These are phyloP conservation scores for Neotoma lepida DNA, from an alignment of 2,113 vertebrate species.

Conservation along the genomic window DNA sequence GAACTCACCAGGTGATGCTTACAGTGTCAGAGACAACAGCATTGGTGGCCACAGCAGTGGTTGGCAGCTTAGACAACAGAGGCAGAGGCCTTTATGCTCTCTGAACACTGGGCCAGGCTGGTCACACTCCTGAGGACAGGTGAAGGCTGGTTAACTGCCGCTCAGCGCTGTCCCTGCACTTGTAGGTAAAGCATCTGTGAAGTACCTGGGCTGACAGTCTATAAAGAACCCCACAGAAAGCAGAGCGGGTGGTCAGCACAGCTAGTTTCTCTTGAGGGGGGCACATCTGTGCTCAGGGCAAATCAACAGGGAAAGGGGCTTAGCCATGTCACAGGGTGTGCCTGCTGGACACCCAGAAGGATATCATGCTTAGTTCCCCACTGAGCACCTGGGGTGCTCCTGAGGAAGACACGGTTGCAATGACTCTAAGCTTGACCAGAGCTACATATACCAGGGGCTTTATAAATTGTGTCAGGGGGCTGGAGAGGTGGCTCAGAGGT, in stretches of 20 bases:
- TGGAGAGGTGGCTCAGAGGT: too few relatives aligned
- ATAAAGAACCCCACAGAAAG: not conserved
- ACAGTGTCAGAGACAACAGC: not conserved
- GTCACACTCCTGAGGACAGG: too few relatives aligned
- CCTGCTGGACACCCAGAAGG: not conserved
- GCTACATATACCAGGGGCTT: too few relatives aligned
- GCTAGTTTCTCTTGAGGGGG: too few relatives aligned
- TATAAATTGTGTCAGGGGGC: too few relatives aligned
- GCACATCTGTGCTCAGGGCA: not conserved
- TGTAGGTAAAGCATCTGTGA: too few relatives aligned
- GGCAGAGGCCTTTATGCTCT: rapidly evolving
- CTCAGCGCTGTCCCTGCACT: not conserved
- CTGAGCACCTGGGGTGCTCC: rapidly evolving
- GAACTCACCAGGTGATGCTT: rapidly evolving
- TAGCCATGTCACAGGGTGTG: not conserved
- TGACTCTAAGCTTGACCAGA: not conserved
- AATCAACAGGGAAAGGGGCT: not conserved
- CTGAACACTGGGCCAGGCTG: not conserved
- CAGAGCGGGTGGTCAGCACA: not conserved
- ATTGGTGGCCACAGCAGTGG: rapidly evolving
- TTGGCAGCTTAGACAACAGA: not conserved
- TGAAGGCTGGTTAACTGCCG: not conserved
- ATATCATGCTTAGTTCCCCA: not conserved
- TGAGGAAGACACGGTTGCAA: rapidly evolving
- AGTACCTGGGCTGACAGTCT: too few relatives aligned